phyloP scores from a whole-genome alignment of 2,797 vertebrate species.

The Pipistrellus nathusii region DNA sequence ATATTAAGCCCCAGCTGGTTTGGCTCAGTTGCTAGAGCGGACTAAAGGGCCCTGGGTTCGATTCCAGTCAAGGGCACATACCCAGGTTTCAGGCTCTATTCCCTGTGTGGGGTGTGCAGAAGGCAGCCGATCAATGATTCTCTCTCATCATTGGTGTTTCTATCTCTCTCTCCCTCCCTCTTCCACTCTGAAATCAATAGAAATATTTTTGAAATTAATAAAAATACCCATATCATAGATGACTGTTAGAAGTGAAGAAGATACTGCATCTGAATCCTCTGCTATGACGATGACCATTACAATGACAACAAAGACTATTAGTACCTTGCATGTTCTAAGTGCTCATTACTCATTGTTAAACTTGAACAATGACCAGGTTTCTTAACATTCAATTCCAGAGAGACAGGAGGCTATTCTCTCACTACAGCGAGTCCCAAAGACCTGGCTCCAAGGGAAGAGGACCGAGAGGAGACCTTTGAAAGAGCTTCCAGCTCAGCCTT shows the following conservation, averaged over 20 bases:
- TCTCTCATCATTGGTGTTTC: too few relatives aligned
- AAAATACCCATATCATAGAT: background rate
- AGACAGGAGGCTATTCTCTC: slow-evolving; percentile 36
- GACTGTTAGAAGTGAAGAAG: slow-evolving; percentile 1
- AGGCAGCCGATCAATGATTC: too few relatives aligned
- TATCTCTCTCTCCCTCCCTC: too few relatives aligned
- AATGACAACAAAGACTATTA: background rate
- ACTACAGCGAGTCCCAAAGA: slow-evolving; percentile 18
- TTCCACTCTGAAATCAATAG: too few relatives aligned
- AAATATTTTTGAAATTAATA: background rate
- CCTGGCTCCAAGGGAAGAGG: slow-evolving; percentile 51
- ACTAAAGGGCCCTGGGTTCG: too few relatives aligned
- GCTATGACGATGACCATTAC: background rate
- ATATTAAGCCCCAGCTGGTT: too few relatives aligned
- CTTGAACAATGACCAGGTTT: slow-evolving; percentile 26
- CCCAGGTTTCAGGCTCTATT: too few relatives aligned
- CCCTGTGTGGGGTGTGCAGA: too few relatives aligned
- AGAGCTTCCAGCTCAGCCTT: background rate
- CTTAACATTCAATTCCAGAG: slow-evolving; percentile 47
- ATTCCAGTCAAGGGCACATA: too few relatives aligned
- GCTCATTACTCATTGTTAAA: background rate
- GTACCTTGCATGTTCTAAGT: background rate
- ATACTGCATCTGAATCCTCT: background rate
- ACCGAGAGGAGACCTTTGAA: background rate
- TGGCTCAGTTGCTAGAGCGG: too few relatives aligned